Evolutionary conservation across 2,888 invertebrate genomes (phyloP), one percentile per base, ranked within the genome.

Genomic region (Synergus laeviventris): DNA sequence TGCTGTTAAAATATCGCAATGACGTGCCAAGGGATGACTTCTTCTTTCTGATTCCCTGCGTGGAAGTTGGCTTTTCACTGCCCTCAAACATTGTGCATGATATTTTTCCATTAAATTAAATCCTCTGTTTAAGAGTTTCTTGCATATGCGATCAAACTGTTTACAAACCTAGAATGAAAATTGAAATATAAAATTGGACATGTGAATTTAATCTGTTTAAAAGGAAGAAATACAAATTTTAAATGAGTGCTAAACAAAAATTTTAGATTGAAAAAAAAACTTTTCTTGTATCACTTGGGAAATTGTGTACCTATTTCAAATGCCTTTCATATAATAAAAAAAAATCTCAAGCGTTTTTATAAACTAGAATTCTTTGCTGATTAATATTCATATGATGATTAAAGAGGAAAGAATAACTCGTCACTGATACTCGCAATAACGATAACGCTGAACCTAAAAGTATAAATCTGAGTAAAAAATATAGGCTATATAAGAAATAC

Each of bases 31-130:
- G 0, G 95, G 95, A 90, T 98, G 98, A 86, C 94, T 94, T 83
- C 97, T 93, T 87, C 98, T 92, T 89, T 98, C 98, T 0, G 97
- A 97, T 90, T 98, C 98, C 76, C 98, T 92, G 21, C 98, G 92
- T 0, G 98, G 98, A 75, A 98, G 90, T 88, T 96, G 94, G 1
- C 95, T 92, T 89, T 97, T 97, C 0, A 98, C 95, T 75, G 93
- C 93, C 89, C 95, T 96, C 78, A 96, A 93, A 74, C 95, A 95
- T 73, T 93, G 92, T 0, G 93, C 93, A 89, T 97, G 97, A 74
- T 95, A 94, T 79, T 94, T 93, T 85, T 97, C 97, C 64, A 96
- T 95, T 88, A 94, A 94, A 77, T 94, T 92, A 88, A 97, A 98
- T 0, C 98, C 98, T 76, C 95, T 93, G 86, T 97, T 97, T 8